Evolutionary conservation across 2,113 vertebrate species (phyloP), one percentile per base, ranked within the genome.

Genomic region (Heterochromis multidens): DNA sequence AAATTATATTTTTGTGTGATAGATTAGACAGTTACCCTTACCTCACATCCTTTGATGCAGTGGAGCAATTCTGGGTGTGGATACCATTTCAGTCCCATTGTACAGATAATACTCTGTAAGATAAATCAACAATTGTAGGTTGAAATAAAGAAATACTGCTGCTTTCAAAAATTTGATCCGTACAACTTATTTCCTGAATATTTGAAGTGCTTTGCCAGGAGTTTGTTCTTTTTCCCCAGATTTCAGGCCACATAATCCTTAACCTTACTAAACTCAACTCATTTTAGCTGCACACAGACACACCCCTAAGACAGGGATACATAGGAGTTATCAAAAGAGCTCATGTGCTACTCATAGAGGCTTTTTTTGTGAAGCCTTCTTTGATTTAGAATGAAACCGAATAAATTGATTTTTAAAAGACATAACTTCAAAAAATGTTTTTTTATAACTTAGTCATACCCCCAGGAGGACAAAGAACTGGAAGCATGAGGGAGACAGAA

Each of bases 21-120:
- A 70, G 29, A 88, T 87, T 63, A 87, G 40, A 67, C 63, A 33
- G 80, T 63, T 46, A 33, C 5, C n/a, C 87, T 97, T 94, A 99
- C 98, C 97, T 99, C 99, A 40, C 99, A 99, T 91, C 97, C 97
- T 96, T 98, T 99, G 93, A 99, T 97, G 94, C 99, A 99, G 95
- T 97, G 97, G 80, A 99, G 97, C 81, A 96, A 89, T 80, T 97
- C 96, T 70, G 98, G 98, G 72, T 97, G 96, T 84, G 98, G 99
- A 91, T 98, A 98, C 99, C 99, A 99, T 95, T 97, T 97, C 90
- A 97, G 96, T 85, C 97, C 97, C 61, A 97, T 98, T 0, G 98
- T 99, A 88, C 99, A 99, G 86, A 99, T 96, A 59, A 99, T 96
- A 59, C 89, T 98, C 99, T 99, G 94, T 79, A 91, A 91, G 89